These are phyloP conservation scores for Zele albiditarsus DNA, from an alignment of 2,888 invertebrate genomes.

Conservation along the genomic window DNA sequence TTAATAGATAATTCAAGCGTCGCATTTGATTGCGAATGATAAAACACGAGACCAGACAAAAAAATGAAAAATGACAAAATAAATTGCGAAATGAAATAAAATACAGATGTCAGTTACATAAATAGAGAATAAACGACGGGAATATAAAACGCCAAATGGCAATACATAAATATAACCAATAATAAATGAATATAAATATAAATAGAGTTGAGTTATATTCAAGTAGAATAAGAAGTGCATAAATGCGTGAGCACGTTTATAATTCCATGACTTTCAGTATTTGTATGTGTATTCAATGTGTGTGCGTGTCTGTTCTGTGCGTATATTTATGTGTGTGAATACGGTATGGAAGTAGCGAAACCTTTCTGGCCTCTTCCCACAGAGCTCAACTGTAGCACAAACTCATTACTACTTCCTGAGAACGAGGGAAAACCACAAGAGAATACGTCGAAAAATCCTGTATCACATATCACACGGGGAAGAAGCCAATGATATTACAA, in stretches of 20 bases:
- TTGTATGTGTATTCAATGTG: neutral
- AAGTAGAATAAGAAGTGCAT: neutral
- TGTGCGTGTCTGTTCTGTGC: neutral
- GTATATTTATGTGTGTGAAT: neutral
- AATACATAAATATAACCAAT: too few species aligned
- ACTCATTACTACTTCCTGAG: slow-evolving; percentile 70
- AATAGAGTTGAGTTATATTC: neutral
- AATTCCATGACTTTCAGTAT: neutral
- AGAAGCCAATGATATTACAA: slow-evolving; percentile 35
- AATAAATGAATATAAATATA: neutral
- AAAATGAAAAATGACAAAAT: neutral
- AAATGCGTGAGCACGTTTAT: slow-evolving; percentile 6
- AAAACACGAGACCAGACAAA: neutral
- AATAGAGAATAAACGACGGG: too few species aligned
- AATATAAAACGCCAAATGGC: too few species aligned
- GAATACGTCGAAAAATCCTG: slow-evolving; percentile 42
- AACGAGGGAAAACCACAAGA: slow-evolving; percentile 48
- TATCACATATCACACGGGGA: slow-evolving; percentile 39
- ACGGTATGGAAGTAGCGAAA: neutral
- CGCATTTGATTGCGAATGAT: too few species aligned
- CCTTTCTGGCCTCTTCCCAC: slow-evolving; percentile 61
- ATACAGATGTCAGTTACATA: too few species aligned
- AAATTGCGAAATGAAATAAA: too few species aligned
- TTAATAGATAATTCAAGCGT: too few species aligned
- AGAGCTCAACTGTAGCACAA: slow-evolving; percentile 47